A percentile compares a stretch with the other conserved stretches of the same genome.
phyloP scores from a whole-genome alignment of 2,888 invertebrate species.

The Crepidodera aurea region DNA sequence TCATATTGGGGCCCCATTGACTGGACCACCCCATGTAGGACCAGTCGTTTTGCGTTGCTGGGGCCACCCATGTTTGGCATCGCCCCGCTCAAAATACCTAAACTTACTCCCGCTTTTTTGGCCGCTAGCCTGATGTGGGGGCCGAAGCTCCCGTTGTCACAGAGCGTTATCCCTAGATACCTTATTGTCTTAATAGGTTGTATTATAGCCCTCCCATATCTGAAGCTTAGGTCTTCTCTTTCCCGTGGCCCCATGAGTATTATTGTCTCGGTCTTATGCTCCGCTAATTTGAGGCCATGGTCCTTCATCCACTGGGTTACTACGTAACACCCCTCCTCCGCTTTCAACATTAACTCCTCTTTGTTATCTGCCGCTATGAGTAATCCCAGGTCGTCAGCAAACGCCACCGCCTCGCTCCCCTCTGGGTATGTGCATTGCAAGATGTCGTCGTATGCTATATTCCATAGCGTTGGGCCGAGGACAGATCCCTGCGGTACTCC shows the following conservation, averaged over 20 bases:
- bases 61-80: not conserved
- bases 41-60: not conserved
- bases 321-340: not conserved
- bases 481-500: slow-evolving; percentile 9
- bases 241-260: no score
- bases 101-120: not conserved
- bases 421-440: not conserved
- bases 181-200: no score
- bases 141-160: no score
- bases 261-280: slow-evolving; percentile 4
- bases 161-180: no score
- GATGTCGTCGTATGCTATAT: slow-evolving; percentile 6
- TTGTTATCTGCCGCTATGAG: not conserved
- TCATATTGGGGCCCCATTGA: not conserved
- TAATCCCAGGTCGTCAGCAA: slow-evolving; percentile 6
- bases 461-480: slow-evolving; percentile 12
- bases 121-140: not conserved
- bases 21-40: not conserved
- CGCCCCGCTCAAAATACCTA: not conserved
- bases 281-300: not conserved
- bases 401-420: not conserved
- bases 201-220: no score
- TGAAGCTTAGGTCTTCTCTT: no score
- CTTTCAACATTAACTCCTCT: slow-evolving; percentile 5
- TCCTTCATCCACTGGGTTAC: not conserved